phyloP scores from a whole-genome alignment of 2,113 vertebrate genomes.

The Piaya cayana region DNA sequence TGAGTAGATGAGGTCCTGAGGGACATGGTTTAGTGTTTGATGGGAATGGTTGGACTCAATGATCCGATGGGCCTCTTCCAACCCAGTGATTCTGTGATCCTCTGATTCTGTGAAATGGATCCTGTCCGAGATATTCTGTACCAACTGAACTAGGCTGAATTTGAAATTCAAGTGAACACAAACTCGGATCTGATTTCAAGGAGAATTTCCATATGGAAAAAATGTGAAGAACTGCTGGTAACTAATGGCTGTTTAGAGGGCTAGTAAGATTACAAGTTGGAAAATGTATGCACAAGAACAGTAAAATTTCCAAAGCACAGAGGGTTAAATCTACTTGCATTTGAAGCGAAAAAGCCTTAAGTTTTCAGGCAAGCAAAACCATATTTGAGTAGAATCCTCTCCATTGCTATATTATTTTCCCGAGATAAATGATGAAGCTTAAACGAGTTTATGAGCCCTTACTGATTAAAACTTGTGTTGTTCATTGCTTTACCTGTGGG shows the following conservation, averaged over 20 bases:
- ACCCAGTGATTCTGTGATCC: too few species aligned
- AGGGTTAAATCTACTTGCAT: background rate
- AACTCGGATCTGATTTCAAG: conserved; percentile 50
- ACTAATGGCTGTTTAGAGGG: background rate
- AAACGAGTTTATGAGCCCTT: background rate
- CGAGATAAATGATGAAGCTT: background rate
- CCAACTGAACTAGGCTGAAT: background rate
- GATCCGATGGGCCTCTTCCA: too few species aligned
- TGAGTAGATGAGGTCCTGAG: too few species aligned
- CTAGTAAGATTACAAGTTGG: background rate
- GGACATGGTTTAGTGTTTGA: too few species aligned
- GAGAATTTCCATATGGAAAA: conserved; percentile 53
- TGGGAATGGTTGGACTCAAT: too few species aligned
- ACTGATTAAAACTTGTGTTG: background rate
- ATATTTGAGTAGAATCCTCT: background rate
- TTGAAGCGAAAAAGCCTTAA: conserved; percentile 10
- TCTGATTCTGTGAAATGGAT: too few species aligned
- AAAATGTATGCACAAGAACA: background rate
- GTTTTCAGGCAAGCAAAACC: background rate
- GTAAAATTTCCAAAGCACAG: background rate
- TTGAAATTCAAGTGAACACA: conserved; percentile 58
- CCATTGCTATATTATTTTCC: background rate
- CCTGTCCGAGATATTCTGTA: background rate
- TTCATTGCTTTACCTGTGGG: background rate
- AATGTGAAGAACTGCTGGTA: conserved; percentile 13